Evolutionary conservation across 2,113 vertebrate genomes (phyloP).

Genomic region (Leucoraja erinaceus): DNA sequence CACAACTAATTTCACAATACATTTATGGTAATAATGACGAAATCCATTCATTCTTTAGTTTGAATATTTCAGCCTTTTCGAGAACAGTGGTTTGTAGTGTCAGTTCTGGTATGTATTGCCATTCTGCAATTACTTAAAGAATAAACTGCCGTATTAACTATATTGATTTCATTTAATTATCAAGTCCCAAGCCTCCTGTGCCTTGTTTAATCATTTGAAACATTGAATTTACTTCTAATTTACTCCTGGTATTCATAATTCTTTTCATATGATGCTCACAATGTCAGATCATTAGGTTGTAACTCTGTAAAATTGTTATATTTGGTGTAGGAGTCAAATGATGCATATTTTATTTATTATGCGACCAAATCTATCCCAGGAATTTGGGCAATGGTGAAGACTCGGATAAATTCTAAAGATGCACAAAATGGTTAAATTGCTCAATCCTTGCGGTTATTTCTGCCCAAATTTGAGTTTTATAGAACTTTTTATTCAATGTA

Average conservation of each 20-base stretch:
- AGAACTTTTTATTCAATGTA: too few species aligned
- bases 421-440: too few species aligned
- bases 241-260: neutral
- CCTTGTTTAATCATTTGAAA: neutral
- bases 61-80: neutral
- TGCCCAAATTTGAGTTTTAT: too few species aligned
- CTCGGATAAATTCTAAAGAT: too few species aligned
- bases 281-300: neutral
- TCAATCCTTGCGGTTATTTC: too few species aligned
- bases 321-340: too few species aligned
- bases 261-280: neutral
- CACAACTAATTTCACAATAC: neutral
- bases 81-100: neutral
- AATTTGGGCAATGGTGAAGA: too few species aligned
- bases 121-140: neutral
- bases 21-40: neutral
- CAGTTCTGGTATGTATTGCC: neutral
- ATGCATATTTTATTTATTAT: too few species aligned
- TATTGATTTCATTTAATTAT: conserved; percentile 16
- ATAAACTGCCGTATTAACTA: neutral
- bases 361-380: too few species aligned
- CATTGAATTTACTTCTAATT: neutral
- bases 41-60: neutral
- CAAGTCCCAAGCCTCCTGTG: neutral
- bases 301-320: neutral